phyloP scores from a whole-genome alignment of 2,797 vertebrate species.

The Chelidonichthys spinosus region DNA sequence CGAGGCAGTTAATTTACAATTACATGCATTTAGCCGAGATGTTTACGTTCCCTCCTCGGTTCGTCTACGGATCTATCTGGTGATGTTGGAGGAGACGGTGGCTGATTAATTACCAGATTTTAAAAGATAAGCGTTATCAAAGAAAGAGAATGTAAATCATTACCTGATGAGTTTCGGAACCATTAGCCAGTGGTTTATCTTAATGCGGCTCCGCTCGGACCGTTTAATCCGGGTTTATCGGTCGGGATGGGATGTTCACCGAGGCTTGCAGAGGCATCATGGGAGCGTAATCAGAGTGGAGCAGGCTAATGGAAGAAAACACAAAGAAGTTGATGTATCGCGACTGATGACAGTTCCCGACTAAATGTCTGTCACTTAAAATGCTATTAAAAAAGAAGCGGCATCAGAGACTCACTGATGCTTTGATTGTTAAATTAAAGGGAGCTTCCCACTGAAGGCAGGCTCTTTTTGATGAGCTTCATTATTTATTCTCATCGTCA shows the following conservation, averaged over 20 bases:
- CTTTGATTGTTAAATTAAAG: conserved; percentile 35
- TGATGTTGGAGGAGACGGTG: conserved; percentile 27
- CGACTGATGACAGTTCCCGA: conserved; percentile 24
- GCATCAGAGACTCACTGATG: conserved; percentile 19
- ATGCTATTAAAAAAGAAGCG: conserved; percentile 40
- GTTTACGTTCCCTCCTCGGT: conserved; percentile 32
- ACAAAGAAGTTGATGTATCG: conserved; percentile 21
- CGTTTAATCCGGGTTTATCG: conserved; percentile 63
- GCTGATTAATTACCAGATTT: conserved; percentile 38
- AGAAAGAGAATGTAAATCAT: conserved; percentile 55
- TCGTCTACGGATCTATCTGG: background rate
- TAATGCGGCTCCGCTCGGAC: conserved; percentile 32
- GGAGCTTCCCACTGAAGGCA: conserved; percentile 12
- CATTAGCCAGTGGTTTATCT: conserved; percentile 42
- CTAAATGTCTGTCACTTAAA: conserved; percentile 51
- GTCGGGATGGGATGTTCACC: conserved; percentile 44
- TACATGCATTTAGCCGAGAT: conserved; percentile 62
- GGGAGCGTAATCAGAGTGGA: conserved; percentile 38
- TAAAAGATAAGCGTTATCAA: conserved; percentile 43
- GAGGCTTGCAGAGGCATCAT: conserved; percentile 49
- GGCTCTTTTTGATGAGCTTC: conserved; percentile 33
- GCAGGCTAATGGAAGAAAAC: conserved; percentile 31
- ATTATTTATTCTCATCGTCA: conserved; percentile 38
- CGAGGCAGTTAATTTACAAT: conserved; percentile 65
- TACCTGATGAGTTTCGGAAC: conserved; percentile 37